A percentile compares a stretch with the other conserved stretches of the same genome.
Evolutionary conservation across 2,113 vertebrate species (phyloP).

Genomic region (Galeopterus variegatus): DNA sequence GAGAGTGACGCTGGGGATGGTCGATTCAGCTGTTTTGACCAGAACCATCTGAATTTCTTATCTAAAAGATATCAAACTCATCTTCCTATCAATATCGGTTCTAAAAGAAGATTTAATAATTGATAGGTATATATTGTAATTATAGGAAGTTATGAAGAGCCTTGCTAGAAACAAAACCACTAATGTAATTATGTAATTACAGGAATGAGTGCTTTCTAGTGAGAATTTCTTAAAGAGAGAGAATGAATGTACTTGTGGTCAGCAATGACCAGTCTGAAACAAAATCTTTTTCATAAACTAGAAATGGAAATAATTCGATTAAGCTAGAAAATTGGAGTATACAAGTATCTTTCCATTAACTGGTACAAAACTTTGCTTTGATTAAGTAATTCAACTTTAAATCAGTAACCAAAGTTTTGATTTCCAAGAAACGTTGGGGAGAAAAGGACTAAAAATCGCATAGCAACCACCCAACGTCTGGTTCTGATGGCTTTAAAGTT

Average conservation of each 20-base stretch:
- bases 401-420: background rate
- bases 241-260: background rate
- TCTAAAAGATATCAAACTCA: constrained; percentile 49
- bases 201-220: constrained; percentile 59
- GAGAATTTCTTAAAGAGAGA: constrained; percentile 50
- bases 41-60: background rate
- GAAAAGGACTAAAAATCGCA: background rate
- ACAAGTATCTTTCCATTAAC: background rate
- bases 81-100: constrained; percentile 60
- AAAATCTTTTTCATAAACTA: constrained; percentile 57
- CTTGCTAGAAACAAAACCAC: constrained; percentile 43
- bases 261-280: background rate
- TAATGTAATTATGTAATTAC: constrained; percentile 68
- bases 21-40: no score
- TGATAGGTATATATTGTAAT: constrained; percentile 58
- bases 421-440: background rate
- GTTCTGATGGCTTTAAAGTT: background rate
- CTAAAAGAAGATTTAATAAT: constrained; percentile 59
- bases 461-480: background rate
- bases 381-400: constrained; percentile 50
- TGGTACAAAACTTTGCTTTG: background rate
- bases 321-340: background rate
- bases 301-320: constrained; percentile 41
- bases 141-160: constrained; percentile 61
- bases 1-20: no score